phyloP scores from a whole-genome alignment of 2,113 vertebrate species.

The Lonchura striata region DNA sequence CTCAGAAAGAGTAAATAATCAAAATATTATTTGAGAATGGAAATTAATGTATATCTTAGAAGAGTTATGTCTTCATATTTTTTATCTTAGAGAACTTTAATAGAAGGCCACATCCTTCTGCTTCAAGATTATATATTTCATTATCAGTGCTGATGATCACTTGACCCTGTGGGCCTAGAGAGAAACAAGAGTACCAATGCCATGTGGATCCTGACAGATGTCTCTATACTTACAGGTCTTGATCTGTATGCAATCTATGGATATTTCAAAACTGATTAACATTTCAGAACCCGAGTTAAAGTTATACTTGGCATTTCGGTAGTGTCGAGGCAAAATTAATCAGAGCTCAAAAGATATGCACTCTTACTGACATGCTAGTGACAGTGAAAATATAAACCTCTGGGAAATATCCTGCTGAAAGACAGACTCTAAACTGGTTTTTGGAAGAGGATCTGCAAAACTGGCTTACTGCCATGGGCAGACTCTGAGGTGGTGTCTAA shows the following conservation, averaged over 20 bases:
- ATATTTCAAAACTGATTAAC: slow-evolving; percentile 15
- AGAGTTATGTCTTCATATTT: background rate
- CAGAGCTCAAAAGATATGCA: background rate
- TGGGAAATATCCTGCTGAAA: background rate
- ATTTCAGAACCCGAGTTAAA: slow-evolving; percentile 12
- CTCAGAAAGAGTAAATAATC: background rate
- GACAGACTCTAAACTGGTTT: background rate
- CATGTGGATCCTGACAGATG: background rate
- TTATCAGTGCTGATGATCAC: background rate
- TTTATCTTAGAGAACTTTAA: background rate
- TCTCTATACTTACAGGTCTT: background rate
- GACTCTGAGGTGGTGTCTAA: background rate
- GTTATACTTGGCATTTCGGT: slow-evolving; percentile 11
- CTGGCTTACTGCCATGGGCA: background rate
- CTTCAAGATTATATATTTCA: background rate
- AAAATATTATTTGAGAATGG: background rate
- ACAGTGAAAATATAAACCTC: background rate
- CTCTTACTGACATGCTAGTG: background rate
- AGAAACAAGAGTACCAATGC: background rate
- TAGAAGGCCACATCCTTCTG: background rate
- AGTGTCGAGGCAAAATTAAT: slow-evolving; percentile 1
- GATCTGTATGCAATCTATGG: background rate
- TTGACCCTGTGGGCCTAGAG: background rate
- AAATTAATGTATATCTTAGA: background rate
- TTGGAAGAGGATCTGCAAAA: background rate